A percentile compares a stretch with the other conserved stretches of the same genome.
phyloP scores from a whole-genome alignment of 2,888 invertebrate species.

The Helleia helle region DNA sequence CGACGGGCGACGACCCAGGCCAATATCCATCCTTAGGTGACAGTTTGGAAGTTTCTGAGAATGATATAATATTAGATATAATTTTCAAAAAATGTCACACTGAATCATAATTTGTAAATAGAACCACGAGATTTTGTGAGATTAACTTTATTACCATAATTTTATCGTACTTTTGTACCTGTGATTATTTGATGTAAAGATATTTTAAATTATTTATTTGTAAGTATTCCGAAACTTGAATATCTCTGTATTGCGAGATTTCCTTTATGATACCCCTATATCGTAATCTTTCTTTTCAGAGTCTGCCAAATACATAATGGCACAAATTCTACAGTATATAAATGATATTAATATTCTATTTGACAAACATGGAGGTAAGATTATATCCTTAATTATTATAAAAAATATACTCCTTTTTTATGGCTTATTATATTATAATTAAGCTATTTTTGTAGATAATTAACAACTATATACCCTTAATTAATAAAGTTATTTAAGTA shows the following conservation, averaged over 20 bases:
- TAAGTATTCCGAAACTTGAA: conserved; percentile 9
- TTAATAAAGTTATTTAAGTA: too few species aligned
- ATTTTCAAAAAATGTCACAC: conserved; percentile 4
- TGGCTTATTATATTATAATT: too few species aligned
- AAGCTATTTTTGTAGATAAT: too few species aligned
- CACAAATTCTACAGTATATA: conserved; percentile 86
- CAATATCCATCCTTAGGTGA: neutral
- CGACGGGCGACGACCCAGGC: neutral
- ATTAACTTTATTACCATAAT: neutral
- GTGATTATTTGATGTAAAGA: neutral
- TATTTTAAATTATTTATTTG: neutral
- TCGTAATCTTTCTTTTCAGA: conserved; percentile 49
- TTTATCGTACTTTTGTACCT: neutral
- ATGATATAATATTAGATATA: too few species aligned
- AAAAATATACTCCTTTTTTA: conserved; percentile 3
- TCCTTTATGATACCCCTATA: neutral
- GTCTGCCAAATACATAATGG: conserved; percentile 72
- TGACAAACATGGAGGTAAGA: conserved; percentile 88
- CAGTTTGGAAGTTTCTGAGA: conserved; percentile 1
- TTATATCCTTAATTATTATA: conserved; percentile 8
- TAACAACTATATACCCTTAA: too few species aligned
- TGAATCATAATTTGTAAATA: conserved; percentile 6
- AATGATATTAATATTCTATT: conserved; percentile 85
- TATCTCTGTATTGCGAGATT: conserved; percentile 4
- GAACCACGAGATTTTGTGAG: conserved; percentile 1